phyloP scores from a whole-genome alignment of 2,113 vertebrate genomes.

The Osmerus mordax region DNA sequence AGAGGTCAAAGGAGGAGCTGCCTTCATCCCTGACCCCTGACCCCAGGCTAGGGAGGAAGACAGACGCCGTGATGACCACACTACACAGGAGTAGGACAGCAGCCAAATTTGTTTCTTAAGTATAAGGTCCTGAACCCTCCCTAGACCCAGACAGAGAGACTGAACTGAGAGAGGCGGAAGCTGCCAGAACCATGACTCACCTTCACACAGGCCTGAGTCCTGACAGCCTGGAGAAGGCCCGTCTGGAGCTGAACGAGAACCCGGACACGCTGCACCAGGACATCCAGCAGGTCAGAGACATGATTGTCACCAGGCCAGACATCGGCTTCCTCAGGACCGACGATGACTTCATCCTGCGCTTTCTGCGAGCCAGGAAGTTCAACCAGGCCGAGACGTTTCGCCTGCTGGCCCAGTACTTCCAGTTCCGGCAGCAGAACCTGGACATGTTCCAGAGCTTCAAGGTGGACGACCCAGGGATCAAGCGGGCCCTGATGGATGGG shows the following conservation, averaged over 20 bases:
- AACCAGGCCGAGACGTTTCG: slow-evolving; percentile 94
- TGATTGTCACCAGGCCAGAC: slow-evolving; percentile 97
- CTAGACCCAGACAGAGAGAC: not conserved
- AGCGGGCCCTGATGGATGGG: slow-evolving; percentile 93
- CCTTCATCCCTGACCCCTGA: too few species aligned
- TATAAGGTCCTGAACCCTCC: too few species aligned
- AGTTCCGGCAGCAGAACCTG: slow-evolving; percentile 96
- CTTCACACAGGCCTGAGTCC: slow-evolving; percentile 91
- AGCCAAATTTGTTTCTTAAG: too few species aligned
- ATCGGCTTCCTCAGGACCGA: slow-evolving; percentile 97
- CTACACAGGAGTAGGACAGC: too few species aligned
- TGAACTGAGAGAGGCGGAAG: slow-evolving; percentile 9
- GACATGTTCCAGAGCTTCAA: slow-evolving; percentile 99
- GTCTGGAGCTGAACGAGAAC: slow-evolving; percentile 94
- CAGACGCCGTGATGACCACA: too few species aligned
- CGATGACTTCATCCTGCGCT: slow-evolving; percentile 96
- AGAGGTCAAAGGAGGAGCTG: too few species aligned
- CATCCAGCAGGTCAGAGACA: slow-evolving; percentile 95
- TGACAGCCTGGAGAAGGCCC: slow-evolving; percentile 94
- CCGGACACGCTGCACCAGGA: slow-evolving; percentile 95
- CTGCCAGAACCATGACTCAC: slow-evolving; percentile 80
- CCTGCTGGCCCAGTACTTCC: slow-evolving; percentile 96
- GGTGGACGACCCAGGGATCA: slow-evolving; percentile 88
- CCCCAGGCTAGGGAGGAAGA: too few species aligned
- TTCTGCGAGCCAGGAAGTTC: slow-evolving; percentile 94